Conservation (phyloP, 2,113 vertebrate species). For the Neogale vison region DNA sequence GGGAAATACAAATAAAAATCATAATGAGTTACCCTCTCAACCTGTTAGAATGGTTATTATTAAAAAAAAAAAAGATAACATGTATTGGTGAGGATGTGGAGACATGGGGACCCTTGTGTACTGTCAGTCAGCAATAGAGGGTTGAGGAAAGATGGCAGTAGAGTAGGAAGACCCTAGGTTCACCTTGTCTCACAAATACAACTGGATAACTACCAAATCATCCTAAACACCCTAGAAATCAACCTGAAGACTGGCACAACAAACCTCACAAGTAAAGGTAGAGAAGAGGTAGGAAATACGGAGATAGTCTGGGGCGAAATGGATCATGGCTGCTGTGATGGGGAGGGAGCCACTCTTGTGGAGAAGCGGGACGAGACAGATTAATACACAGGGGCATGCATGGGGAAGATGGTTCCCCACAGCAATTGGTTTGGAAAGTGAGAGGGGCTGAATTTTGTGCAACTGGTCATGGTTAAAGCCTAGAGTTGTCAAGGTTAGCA, state of each 20-base stretch:
- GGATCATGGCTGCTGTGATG: background rate
- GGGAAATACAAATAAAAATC: background rate
- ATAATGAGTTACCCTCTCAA: background rate
- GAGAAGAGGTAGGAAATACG: background rate
- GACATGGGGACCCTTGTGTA: background rate
- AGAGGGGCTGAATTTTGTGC: background rate
- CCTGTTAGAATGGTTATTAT: background rate
- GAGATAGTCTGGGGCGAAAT: background rate
- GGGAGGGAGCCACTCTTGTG: background rate
- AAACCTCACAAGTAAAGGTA: background rate
- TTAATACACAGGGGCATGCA: background rate
- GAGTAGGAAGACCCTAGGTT: background rate
- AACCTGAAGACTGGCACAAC: background rate
- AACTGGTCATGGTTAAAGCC: background rate
- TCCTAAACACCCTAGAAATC: background rate
- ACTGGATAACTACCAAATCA: background rate
- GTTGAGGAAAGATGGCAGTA: background rate
- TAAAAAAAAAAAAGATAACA: background rate
- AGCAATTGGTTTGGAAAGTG: background rate
- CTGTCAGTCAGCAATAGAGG: background rate
- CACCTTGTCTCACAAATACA: background rate
- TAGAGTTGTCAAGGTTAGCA: background rate
- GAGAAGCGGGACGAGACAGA: background rate
- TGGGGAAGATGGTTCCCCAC: background rate
- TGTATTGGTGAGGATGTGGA: background rate